phyloP scores from a whole-genome alignment of 2,888 invertebrate species.

The Agrotis clavis region DNA sequence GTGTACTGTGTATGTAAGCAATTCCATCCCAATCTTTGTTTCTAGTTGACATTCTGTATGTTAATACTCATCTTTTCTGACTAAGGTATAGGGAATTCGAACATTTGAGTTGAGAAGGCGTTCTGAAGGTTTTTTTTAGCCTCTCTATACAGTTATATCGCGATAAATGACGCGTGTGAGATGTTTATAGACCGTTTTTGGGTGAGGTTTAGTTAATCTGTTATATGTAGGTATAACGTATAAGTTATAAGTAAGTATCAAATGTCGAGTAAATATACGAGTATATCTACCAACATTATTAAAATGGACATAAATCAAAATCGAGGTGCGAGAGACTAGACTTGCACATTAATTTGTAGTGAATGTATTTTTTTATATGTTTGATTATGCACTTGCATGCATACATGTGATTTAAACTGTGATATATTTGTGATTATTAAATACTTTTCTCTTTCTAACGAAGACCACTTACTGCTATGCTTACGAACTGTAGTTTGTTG shows the following conservation, averaged over 20 bases:
- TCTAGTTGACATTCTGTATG: constrained; percentile 1
- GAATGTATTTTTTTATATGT: no score
- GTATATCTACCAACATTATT: no score
- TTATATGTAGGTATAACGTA: not conserved
- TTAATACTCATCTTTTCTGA: constrained; percentile 5
- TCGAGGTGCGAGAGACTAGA: no score
- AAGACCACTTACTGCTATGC: no score
- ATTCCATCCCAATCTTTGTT: not conserved
- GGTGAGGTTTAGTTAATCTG: not conserved
- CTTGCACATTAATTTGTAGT: not conserved
- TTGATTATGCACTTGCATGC: no score
- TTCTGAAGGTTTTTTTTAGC: constrained; percentile 20
- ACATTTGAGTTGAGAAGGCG: constrained; percentile 22
- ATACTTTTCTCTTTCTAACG: no score
- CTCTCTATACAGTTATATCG: constrained; percentile 25
- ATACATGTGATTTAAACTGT: no score
- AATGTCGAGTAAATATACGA: not conserved
- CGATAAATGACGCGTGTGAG: constrained; percentile 19
- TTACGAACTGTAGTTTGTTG: no score
- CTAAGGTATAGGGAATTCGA: constrained; percentile 45
- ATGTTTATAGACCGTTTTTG: constrained; percentile 11
- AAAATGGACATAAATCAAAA: no score
- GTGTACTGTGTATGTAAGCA: no score
- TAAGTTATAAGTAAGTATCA: not conserved
- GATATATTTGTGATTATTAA: no score